Percentiles rank a stretch among this genome's conserved stretches.
Conservation (phyloP, 2,888 invertebrate species). For the Ganaspis brasiliensis region DNA sequence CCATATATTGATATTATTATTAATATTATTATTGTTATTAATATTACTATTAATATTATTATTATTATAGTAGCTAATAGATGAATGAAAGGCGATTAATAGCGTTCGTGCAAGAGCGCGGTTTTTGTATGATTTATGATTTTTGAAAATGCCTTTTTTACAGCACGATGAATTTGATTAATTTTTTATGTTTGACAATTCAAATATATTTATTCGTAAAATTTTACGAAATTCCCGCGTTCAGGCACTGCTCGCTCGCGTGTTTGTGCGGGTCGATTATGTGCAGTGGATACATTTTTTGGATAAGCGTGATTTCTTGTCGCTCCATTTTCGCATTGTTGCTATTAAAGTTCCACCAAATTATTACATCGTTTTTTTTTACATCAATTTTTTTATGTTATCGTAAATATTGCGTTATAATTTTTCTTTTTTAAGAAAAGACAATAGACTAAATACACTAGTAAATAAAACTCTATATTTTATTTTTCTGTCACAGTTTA, state of each 20-base stretch:
- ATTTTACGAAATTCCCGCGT: constrained; percentile 19
- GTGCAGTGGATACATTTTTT: constrained; percentile 60
- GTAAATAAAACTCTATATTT: too few species aligned
- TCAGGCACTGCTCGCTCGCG: constrained; percentile 30
- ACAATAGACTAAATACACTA: constrained; percentile 1
- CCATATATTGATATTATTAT: constrained; percentile 62
- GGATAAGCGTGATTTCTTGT: constrained; percentile 52
- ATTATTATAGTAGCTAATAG: constrained; percentile 63
- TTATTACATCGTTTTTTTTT: neutral
- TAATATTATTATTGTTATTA: constrained; percentile 52
- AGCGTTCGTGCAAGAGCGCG: constrained; percentile 62
- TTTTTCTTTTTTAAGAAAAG: neutral
- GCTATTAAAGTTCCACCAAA: constrained; percentile 25
- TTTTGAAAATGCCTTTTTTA: constrained; percentile 56
- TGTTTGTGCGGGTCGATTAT: constrained; percentile 56
- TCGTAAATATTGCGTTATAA: neutral
- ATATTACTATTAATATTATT: constrained; percentile 54
- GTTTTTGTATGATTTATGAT: constrained; percentile 49
- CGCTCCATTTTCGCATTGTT: constrained; percentile 21
- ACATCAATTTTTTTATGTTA: neutral
- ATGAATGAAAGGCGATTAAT: constrained; percentile 62
- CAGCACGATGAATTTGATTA: constrained; percentile 30
- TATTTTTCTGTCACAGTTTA: too few species aligned
- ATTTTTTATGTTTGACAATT: constrained; percentile 1
- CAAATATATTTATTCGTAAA: neutral